Percentiles rank a stretch among this genome's conserved stretches.
phyloP scores from a whole-genome alignment of 2,113 vertebrate species.

The Gopherus evgoodei region DNA sequence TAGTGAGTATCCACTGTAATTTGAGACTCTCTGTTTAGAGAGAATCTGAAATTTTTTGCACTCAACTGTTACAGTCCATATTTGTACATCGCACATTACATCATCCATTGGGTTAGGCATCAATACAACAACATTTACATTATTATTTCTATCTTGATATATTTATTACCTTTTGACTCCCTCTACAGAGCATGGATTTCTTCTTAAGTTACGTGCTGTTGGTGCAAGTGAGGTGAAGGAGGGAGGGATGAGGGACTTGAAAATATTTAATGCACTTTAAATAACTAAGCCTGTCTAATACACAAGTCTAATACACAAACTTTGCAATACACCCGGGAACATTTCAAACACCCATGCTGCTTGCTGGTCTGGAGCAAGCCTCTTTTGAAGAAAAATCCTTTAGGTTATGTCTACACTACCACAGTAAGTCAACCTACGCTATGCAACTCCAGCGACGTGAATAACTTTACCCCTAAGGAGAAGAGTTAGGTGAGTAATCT shows the following conservation, averaged over 20 bases:
- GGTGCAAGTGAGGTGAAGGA: neutral
- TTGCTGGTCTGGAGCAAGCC: accelerated
- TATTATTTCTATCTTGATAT: neutral
- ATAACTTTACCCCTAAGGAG: too few species aligned
- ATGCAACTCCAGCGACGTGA: too few species aligned
- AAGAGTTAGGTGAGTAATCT: too few species aligned
- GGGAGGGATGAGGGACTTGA: neutral
- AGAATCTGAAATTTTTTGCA: neutral
- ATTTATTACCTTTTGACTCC: neutral
- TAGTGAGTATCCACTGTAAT: neutral
- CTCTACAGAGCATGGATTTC: neutral
- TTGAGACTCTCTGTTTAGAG: neutral
- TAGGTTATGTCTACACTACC: neutral
- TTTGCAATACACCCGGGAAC: neutral
- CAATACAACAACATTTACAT: neutral
- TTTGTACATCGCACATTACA: neutral
- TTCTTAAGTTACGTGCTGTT: neutral
- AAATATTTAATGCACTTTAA: neutral
- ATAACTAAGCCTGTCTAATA: neutral
- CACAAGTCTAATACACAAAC: accelerated
- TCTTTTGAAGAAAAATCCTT: neutral
- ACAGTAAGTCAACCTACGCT: too few species aligned
- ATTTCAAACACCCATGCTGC: neutral
- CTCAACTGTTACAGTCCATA: neutral
- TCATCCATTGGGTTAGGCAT: accelerated